phyloP scores from a whole-genome alignment of 2,113 vertebrate genomes.

The Salvelinus alpinus region DNA sequence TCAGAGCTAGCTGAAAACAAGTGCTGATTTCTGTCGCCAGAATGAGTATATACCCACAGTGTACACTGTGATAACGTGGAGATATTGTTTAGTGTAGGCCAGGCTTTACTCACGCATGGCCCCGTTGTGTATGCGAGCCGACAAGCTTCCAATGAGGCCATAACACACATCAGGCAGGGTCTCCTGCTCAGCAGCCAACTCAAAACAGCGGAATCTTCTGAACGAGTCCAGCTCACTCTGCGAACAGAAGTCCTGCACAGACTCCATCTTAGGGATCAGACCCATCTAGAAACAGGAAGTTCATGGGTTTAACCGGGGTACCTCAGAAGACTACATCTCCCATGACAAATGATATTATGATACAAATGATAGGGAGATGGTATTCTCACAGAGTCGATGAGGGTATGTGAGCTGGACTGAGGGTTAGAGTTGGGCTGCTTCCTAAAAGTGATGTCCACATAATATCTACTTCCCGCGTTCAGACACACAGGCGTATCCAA shows the following conservation, averaged over 20 bases:
- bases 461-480: slow-evolving; percentile 72
- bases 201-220: slow-evolving; percentile 74
- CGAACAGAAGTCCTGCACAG: slow-evolving; percentile 77
- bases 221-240: slow-evolving; percentile 73
- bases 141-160: slow-evolving; percentile 77
- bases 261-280: slow-evolving; percentile 78
- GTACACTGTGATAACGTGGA: too few relatives aligned
- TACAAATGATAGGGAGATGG: neutral
- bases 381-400: slow-evolving; percentile 86
- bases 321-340: neutral
- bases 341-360: neutral
- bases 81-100: neutral
- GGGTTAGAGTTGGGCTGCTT: slow-evolving; percentile 55
- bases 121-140: slow-evolving; percentile 79
- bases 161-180: slow-evolving; percentile 68
- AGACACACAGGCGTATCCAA: slow-evolving; percentile 77
- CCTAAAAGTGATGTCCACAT: slow-evolving; percentile 80
- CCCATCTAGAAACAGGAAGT: slow-evolving; percentile 70
- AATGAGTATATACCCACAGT: too few relatives aligned
- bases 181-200: slow-evolving; percentile 66
- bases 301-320: neutral
- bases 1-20: too few relatives aligned
- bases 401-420: slow-evolving; percentile 63
- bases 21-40: too few relatives aligned
- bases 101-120: slow-evolving; percentile 75